These are phyloP conservation scores for Platynereis dumerilii DNA, from an alignment of 2,888 invertebrate genomes.

Conservation along the genomic window DNA sequence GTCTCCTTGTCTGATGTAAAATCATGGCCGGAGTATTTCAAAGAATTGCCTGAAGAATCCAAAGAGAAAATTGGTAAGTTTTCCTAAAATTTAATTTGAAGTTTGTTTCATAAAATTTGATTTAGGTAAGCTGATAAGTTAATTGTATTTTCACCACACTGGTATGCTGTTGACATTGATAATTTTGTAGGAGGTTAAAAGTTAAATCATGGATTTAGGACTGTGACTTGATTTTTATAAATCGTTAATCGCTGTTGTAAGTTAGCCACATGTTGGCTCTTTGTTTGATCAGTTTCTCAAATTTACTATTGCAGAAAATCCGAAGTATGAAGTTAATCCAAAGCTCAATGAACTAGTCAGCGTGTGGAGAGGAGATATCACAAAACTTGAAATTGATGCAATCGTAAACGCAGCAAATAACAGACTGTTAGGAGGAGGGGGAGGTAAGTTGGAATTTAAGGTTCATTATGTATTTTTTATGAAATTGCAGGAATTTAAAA, in stretches of 20 bases:
- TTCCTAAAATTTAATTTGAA: not conserved
- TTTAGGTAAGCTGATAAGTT: too few relatives aligned
- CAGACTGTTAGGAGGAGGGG: conserved; percentile 78
- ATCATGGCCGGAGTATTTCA: conserved; percentile 50
- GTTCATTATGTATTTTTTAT: too few relatives aligned
- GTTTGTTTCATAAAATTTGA: not conserved
- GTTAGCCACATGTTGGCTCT: not conserved
- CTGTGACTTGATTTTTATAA: not conserved
- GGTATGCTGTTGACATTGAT: too few relatives aligned
- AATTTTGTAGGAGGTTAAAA: not conserved
- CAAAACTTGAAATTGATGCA: conserved; percentile 81
- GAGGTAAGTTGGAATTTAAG: conserved; percentile 71
- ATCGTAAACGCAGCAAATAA: conserved; percentile 91
- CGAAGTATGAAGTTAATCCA: conserved; percentile 26
- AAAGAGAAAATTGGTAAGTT: conserved; percentile 6
- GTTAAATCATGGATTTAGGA: conserved; percentile 4
- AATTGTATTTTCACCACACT: too few relatives aligned
- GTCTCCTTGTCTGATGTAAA: conserved; percentile 44
- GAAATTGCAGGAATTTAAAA: too few relatives aligned
- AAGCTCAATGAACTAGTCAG: conserved; percentile 58
- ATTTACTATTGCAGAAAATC: too few relatives aligned
- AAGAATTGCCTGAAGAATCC: conserved; percentile 18
- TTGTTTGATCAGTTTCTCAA: too few relatives aligned
- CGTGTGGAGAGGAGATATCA: conserved; percentile 76
- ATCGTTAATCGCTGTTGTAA: not conserved